phyloP scores from a whole-genome alignment of 2,888 invertebrate genomes.

The Patella ulyssiponensis region DNA sequence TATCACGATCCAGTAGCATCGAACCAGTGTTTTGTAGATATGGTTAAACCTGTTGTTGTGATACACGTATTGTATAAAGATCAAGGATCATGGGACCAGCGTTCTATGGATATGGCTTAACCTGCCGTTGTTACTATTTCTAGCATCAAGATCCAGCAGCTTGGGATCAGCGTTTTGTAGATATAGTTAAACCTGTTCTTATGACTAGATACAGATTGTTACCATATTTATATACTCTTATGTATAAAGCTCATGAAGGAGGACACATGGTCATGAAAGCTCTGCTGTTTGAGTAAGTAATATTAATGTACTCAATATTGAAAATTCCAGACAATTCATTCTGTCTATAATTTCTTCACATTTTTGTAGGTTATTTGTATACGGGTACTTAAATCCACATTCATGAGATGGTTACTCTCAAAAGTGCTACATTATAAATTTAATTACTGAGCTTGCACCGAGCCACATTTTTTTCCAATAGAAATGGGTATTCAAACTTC shows the following conservation, averaged over 20 bases:
- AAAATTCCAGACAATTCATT: too few relatives aligned
- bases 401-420: too few relatives aligned
- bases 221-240: slow-evolving; percentile 73
- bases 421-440: too few relatives aligned
- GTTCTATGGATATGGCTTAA: slow-evolving; percentile 43
- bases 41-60: too few relatives aligned
- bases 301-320: too few relatives aligned
- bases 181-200: slow-evolving; percentile 50
- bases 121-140: slow-evolving; percentile 40
- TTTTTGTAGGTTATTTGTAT: too few relatives aligned
- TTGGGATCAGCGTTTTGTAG: slow-evolving; percentile 50
- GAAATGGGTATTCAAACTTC: too few relatives aligned
- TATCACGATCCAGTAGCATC: slow-evolving; percentile 65
- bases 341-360: too few relatives aligned
- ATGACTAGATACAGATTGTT: slow-evolving; percentile 70
- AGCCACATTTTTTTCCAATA: too few relatives aligned
- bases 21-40: slow-evolving; percentile 45
- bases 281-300: slow-evolving; percentile 69
- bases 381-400: too few relatives aligned
- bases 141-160: slow-evolving; percentile 67
- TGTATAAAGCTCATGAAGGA: slow-evolving; percentile 66
- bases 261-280: slow-evolving; percentile 71
- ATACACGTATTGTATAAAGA: slow-evolving; percentile 54
- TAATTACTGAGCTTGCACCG: too few relatives aligned
- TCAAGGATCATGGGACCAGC: slow-evolving; percentile 58